A percentile compares a stretch with the other conserved stretches of the same genome.
phyloP scores from a whole-genome alignment of 2,888 invertebrate species.

The Rhaphigaster nebulosa region DNA sequence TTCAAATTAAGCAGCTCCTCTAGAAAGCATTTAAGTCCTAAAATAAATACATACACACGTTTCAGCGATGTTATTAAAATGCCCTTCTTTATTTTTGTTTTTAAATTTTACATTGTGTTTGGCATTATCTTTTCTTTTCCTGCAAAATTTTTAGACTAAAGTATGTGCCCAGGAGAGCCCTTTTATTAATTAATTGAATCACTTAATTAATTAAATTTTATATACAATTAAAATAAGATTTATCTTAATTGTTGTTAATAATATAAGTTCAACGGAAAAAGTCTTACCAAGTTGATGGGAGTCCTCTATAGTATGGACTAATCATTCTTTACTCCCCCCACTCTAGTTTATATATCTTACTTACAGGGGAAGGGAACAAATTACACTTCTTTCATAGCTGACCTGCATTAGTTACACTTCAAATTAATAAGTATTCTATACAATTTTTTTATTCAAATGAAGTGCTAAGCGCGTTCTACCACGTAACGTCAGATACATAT shows the following conservation, averaged over 20 bases:
- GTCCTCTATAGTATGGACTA: background rate
- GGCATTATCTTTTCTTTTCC: too few relatives aligned
- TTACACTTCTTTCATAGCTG: background rate
- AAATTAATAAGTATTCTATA: background rate
- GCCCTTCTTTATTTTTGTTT: too few relatives aligned
- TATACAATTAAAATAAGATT: background rate
- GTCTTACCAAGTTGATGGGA: background rate
- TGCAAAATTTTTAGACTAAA: too few relatives aligned
- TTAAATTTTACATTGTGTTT: too few relatives aligned
- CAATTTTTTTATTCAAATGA: background rate
- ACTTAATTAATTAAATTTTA: too few relatives aligned
- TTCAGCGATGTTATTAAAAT: too few relatives aligned
- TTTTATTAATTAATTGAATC: background rate
- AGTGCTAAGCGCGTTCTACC: too few relatives aligned
- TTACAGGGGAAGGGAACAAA: background rate
- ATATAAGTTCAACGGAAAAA: background rate
- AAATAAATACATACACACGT: too few relatives aligned
- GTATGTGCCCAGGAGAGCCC: too few relatives aligned
- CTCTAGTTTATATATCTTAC: conserved; percentile 5
- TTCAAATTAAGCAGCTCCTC: too few relatives aligned
- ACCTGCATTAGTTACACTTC: background rate
- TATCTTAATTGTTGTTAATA: background rate
- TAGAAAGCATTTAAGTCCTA: too few relatives aligned
- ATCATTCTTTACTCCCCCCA: background rate
- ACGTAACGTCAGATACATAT: too few relatives aligned